Evolutionary conservation across 2,888 invertebrate genomes (phyloP), one percentile per base, ranked within the genome.

Genomic region (Fragum sueziense): DNA sequence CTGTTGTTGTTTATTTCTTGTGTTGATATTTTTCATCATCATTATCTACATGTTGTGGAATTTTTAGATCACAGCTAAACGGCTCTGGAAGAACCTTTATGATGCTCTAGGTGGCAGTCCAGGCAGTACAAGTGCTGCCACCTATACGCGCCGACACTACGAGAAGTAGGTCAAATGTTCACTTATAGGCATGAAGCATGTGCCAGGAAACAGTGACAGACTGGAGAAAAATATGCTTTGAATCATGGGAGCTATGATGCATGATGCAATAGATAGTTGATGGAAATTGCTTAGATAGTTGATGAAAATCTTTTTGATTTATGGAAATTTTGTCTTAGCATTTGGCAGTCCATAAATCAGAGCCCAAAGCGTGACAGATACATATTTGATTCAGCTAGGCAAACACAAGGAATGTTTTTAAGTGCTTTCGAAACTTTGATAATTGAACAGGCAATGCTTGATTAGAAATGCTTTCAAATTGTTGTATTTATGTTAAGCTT

Each of bases 51-150:
- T 82, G 78, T 82, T 82, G 78, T 79, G 82, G 61, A 65, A 72
- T 74, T 70, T 76, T 14, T 82, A 92, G 91, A 90, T 93, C 6
- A 91, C 91, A 22, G 84, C 89, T 76, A 95, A 95, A 85, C 95
- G 96, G 74, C 93, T 96, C 83, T 97, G 97, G 97, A 96, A 97
- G 85, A 94, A 95, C 0, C 94, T 97, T 82, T 96, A 96, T 90
- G 95, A 96, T 71, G 95, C 95, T 80, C 94, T 96, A 87, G 96
- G 96, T 52, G 96, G 96, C 9, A 95, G 95, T 89, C 95, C 95
- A 29, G 94, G 95, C 68, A 96, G 95, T 86, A 96, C 96, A 11
- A 96, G 96, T 92, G 96, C 96, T 86, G 96, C 96, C 54, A 96
- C 96, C 1, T 95, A 96, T 83, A 96, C 96, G 0, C 92, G 97